These are phyloP conservation scores for Hirudinaria manillensis DNA, from an alignment of 2,888 invertebrate genomes.

Conservation along the genomic window DNA sequence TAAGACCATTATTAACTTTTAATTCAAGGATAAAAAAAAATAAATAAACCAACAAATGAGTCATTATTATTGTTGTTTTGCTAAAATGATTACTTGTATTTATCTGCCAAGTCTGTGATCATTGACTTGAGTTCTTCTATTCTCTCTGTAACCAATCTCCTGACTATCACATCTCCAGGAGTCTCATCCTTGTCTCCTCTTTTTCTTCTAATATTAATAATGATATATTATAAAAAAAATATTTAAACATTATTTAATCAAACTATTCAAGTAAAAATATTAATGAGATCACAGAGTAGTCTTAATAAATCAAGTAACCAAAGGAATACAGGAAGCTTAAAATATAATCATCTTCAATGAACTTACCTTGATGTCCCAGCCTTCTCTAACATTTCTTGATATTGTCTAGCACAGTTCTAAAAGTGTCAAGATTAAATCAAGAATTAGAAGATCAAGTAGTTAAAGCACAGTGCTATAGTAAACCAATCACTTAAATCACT, in stretches of 20 bases:
- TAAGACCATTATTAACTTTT: neutral
- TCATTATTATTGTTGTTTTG: neutral
- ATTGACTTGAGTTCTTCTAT: constrained; percentile 70
- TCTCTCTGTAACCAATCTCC: constrained; percentile 70
- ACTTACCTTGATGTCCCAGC: constrained; percentile 71
- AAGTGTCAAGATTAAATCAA: constrained; percentile 34
- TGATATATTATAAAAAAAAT: constrained; percentile 1
- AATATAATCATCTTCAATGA: no score
- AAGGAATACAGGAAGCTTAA: neutral
- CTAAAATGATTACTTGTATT: constrained; percentile 59
- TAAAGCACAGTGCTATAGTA: no score
- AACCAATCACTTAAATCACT: no score
- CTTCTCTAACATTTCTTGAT: constrained; percentile 72
- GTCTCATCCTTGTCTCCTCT: constrained; percentile 55
- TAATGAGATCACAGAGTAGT: neutral
- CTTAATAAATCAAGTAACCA: neutral
- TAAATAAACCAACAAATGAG: no score
- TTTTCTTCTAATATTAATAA: constrained; percentile 59
- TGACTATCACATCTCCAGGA: constrained; percentile 65
- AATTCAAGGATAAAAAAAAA: neutral
- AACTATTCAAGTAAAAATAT: constrained; percentile 14
- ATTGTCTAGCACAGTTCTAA: constrained; percentile 78
- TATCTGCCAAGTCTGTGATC: constrained; percentile 67
- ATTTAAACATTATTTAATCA: neutral
- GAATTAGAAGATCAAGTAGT: neutral